These are phyloP conservation scores for Trematomus loennbergii DNA, from an alignment of 2,113 vertebrate species.

Conservation along the genomic window DNA sequence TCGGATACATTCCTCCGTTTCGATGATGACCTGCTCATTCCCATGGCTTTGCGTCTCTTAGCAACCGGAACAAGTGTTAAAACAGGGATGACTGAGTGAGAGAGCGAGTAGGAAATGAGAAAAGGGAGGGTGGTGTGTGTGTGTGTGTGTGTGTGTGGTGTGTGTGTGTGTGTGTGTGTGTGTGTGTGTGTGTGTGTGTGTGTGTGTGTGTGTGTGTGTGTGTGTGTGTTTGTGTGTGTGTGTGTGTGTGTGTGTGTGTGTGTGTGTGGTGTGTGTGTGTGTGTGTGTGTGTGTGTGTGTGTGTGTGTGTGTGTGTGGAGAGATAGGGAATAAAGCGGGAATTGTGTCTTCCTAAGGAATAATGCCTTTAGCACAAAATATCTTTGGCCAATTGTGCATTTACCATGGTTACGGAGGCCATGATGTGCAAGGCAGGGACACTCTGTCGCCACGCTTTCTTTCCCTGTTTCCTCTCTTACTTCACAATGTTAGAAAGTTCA, in stretches of 20 bases:
- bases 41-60: conserved; percentile 82
- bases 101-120: conserved; percentile 65
- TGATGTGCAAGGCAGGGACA: conserved; percentile 42
- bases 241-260: conserved; percentile 37
- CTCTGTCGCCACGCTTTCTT: conserved; percentile 38
- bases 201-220: conserved; percentile 17
- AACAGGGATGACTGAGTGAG: conserved; percentile 81
- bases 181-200: conserved; percentile 24
- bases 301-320: background rate
- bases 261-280: conserved; percentile 73
- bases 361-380: conserved; percentile 65
- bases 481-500: conserved; percentile 36
- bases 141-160: conserved; percentile 59
- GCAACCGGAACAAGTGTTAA: conserved; percentile 85
- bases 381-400: conserved; percentile 71
- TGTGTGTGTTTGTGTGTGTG: conserved; percentile 63
- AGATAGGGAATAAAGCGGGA: too few species aligned
- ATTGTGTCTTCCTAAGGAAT: conserved; percentile 30
- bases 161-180: conserved; percentile 25
- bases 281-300: conserved; percentile 40
- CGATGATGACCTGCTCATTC: conserved; percentile 79
- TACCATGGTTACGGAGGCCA: conserved; percentile 71
- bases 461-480: conserved; percentile 16
- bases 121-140: conserved; percentile 69
- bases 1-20: conserved; percentile 69